A percentile compares a stretch with the other conserved stretches of the same genome.
These are phyloP conservation scores for Patella vulgata DNA, from an alignment of 1,140 invertebrate genomes.

Conservation along the genomic window DNA sequence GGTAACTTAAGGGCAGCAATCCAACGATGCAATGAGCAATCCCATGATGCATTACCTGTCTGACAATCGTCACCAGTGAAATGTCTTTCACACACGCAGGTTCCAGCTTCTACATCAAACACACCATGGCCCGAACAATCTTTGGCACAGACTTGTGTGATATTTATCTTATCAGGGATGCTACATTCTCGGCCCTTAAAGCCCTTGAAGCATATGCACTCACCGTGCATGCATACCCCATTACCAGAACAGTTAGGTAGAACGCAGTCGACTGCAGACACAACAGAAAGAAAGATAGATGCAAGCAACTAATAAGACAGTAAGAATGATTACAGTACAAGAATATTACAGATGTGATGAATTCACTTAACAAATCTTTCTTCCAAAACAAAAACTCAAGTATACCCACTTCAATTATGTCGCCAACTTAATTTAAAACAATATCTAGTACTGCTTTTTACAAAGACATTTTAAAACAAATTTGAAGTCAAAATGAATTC, in stretches of 20 bases:
- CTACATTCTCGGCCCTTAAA: conserved; percentile 94
- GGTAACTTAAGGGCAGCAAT: too few species aligned
- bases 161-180: conserved; percentile 90
- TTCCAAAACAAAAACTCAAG: too few species aligned
- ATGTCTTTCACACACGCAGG: conserved; percentile 88
- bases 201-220: conserved; percentile 97
- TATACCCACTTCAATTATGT: too few species aligned
- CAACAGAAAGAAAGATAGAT: conserved; percentile 30
- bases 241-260: conserved; percentile 91
- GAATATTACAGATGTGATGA: too few species aligned
- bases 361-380: too few species aligned
- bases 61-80: conserved; percentile 96
- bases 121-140: conserved; percentile 93
- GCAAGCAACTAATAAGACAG: conserved; percentile 26
- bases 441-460: too few species aligned
- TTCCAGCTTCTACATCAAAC: conserved; percentile 92
- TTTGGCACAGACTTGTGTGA: conserved; percentile 91
- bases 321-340: too few species aligned
- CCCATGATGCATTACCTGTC: conserved; percentile 71
- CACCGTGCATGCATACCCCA: conserved; percentile 93
- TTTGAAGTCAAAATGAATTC: too few species aligned
- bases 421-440: too few species aligned
- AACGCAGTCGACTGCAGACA: conserved; percentile 60
- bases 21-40: background rate
- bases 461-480: too few species aligned